Evolutionary conservation across 2,113 vertebrate species (phyloP).

Genomic region (Bufo bufo): DNA sequence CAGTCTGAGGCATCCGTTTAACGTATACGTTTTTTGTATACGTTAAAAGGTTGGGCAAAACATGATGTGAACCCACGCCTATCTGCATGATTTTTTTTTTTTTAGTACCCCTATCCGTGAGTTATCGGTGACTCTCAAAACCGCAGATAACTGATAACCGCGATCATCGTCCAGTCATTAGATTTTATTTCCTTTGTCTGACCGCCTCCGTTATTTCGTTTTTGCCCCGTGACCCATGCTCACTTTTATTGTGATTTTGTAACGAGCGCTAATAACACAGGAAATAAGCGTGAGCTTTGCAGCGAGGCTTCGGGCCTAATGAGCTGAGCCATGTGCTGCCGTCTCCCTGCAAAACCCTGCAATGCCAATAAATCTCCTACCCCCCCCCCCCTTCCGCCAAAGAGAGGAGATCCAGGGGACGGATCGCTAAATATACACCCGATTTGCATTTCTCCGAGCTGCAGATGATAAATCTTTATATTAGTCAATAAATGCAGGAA

Average conservation of each 20-base stretch:
- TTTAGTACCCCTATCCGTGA: not conserved
- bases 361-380: conserved; percentile 47
- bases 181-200: not conserved
- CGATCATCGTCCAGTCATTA: not conserved
- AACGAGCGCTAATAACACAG: conserved; percentile 22
- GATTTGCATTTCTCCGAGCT: conserved; percentile 36
- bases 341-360: conserved; percentile 16
- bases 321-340: conserved; percentile 29
- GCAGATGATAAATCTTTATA: conserved; percentile 42
- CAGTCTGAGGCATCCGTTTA: no score
- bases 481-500: conserved; percentile 38
- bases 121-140: not conserved
- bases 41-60: no score
- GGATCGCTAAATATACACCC: conserved; percentile 38
- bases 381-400: not conserved
- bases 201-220: not conserved
- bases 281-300: not conserved
- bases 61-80: not conserved
- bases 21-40: no score
- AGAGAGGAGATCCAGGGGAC: conserved; percentile 20
- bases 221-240: not conserved
- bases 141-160: not conserved
- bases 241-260: conserved; percentile 5
- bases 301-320: not conserved
- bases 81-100: not conserved